Base-by-base conservation (phyloP, 2,797 vertebrate species). In the Bovichtus diacanthus region DNA sequence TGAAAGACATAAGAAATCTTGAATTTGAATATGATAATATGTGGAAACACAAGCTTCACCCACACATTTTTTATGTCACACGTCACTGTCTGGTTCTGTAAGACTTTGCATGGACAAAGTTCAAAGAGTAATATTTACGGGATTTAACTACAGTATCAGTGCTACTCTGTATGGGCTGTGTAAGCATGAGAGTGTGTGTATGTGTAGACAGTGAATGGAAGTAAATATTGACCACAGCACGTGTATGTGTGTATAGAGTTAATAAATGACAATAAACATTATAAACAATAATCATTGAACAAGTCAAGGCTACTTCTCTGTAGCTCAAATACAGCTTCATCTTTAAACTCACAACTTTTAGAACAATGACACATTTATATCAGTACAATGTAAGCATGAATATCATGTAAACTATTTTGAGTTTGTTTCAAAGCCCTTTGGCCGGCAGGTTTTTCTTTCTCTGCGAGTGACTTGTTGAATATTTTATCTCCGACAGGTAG, bases 401-500 rank as follows among this genome's bases (percentile, higher is more conserved):
- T 16, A 44, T 34, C 18, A 5, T 19, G 3, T 43, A 38, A 70
- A 61, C 43, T 27, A 25, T 16, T 25, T 9, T 16, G 15, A 65
- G 15, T 47, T 29, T 71, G 70, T 63, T 58, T 71, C 25, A 39
- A 23, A 44, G 51, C 23, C 47, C 61, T 74, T 27, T 3, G 1
- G 7, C 27, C 39, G 12, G 59, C 54, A 71, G 64, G 63, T 59
- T 81, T 81, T 51, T 53, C 62, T 74, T 70, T 66, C 29, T 67
- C 62, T 11, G 34, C 10, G 29, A 60, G 54, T 38, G 25, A 72
- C 77, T 61, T 83, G 80, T 23, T 94, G 72, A 94, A 94, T 94
- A 90, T 94, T 94, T 92, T 12, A 94, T 92, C 68, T 67, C 38
- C 2, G 5, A 44, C 55, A 25, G 72, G 81, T 51, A 63, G 68